Evolutionary conservation across 2,797 vertebrate species (phyloP).

Genomic region (Scleropages formosus): DNA sequence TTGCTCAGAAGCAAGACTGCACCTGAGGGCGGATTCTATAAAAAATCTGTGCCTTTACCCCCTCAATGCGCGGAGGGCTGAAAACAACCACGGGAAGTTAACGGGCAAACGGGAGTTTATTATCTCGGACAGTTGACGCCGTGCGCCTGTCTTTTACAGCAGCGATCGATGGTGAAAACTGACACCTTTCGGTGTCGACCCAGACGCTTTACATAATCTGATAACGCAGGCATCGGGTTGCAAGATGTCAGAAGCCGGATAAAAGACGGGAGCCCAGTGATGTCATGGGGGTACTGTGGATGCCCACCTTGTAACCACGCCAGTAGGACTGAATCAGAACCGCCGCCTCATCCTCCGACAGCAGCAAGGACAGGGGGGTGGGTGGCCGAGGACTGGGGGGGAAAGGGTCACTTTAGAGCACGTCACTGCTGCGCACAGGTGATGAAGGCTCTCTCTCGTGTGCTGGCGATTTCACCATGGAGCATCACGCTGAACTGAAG

Average conservation of each 20-base stretch:
- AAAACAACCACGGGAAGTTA: no score
- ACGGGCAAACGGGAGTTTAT: no score
- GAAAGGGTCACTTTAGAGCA: neutral
- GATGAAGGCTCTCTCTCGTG: neutral
- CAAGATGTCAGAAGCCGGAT: neutral
- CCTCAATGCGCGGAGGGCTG: no score
- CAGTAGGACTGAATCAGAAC: constrained; percentile 84
- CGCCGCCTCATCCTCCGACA: constrained; percentile 76
- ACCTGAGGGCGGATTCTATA: no score
- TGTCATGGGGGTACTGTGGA: neutral
- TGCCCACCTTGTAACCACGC: constrained; percentile 83
- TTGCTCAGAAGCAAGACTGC: no score
- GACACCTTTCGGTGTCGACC: no score
- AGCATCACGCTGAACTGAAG: neutral
- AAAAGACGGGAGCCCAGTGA: neutral
- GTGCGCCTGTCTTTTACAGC: no score
- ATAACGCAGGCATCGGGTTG: neutral
- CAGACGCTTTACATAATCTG: no score
- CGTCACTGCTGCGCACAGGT: neutral
- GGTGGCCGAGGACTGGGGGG: constrained; percentile 75
- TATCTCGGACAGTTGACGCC: no score
- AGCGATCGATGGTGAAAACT: no score
- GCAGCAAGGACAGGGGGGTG: constrained; percentile 72
- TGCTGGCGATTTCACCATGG: no score
- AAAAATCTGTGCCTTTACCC: no score